Conservation (phyloP, 1,140 invertebrate genomes). For the Grapholita molesta region DNA sequence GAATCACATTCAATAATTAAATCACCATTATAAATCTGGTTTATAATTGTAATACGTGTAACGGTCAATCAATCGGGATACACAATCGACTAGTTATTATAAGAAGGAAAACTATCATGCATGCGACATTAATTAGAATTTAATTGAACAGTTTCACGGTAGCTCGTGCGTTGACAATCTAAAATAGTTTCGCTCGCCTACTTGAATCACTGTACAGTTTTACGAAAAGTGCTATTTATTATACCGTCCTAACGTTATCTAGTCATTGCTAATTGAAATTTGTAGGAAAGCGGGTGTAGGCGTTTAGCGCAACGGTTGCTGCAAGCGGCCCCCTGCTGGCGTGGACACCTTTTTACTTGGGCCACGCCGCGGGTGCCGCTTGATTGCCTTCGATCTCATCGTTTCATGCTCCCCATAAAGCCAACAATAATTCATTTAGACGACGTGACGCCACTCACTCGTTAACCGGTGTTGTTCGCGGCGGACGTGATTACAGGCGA, state of each 20-base stretch:
- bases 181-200: neutral
- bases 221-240: constrained; percentile 25
- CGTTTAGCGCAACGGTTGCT: constrained; percentile 60
- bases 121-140: neutral
- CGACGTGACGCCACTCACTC: constrained; percentile 74
- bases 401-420: constrained; percentile 75
- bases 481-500: constrained; percentile 47
- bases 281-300: constrained; percentile 59
- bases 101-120: too few relatives aligned
- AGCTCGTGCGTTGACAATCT: neutral
- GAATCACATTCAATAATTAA: neutral
- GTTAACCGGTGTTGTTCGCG: constrained; percentile 62
- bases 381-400: constrained; percentile 76
- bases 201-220: neutral
- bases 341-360: constrained; percentile 69
- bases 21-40: neutral
- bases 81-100: too few relatives aligned
- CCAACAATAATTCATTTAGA: constrained; percentile 78
- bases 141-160: neutral
- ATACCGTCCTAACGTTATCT: constrained; percentile 50
- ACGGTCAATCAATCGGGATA: too few relatives aligned
- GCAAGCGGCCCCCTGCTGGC: constrained; percentile 54
- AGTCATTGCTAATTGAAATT: constrained; percentile 73
- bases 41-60: too few relatives aligned
- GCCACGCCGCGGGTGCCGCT: constrained; percentile 66